Base-by-base conservation (phyloP, 2,113 vertebrate genomes). In the Alaudala cheleensis region DNA sequence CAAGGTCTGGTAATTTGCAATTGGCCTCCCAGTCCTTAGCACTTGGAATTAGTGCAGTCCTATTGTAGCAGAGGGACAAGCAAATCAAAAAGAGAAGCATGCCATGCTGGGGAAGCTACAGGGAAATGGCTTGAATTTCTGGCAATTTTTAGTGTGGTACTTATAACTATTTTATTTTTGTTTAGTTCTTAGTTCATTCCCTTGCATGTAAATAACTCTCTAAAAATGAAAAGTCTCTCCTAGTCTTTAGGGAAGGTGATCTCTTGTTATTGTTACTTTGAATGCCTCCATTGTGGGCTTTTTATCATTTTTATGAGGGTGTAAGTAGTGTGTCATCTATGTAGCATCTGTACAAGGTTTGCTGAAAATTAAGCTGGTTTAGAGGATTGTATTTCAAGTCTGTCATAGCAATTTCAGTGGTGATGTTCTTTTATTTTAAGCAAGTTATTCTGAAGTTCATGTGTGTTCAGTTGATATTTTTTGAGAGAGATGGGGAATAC, bases 291-390 rank as follows among this genome's bases (percentile, higher is more conserved):
- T 6, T 82, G 94, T 88, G 72, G 22, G 19, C 19, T 40, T 93
- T 96, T 53, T 61, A 84, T 98, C 79, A 95, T 95, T 97, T 98
- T 98, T 96, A 96, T 88, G 49, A 57, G 50, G 33, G 74, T n/a
- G 37, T 86, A 92, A 97, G 86, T 88, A 95, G 93, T 64, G 47
- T 95, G 90, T 79, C 91, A 92, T 78, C 88, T 94, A 26, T 58
- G 79, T 34, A 84, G 86, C 88, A 89, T 92, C 93, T 84, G 79
- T 45, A 78, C 90, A 91, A 72, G 29, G 72, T 93, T 96, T 79
- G 58, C 65, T 94, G 87, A 95, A 94, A 96, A 96, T 95, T 92
- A 94, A 85, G 65, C 92, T 94, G 53, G 39, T 94, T 97, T 94
- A 95, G 89, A 94, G 85, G 34, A 23, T 83, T 96, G 54, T 90